phyloP scores from a whole-genome alignment of 2,888 invertebrate genomes.

The Capitulum mitella region DNA sequence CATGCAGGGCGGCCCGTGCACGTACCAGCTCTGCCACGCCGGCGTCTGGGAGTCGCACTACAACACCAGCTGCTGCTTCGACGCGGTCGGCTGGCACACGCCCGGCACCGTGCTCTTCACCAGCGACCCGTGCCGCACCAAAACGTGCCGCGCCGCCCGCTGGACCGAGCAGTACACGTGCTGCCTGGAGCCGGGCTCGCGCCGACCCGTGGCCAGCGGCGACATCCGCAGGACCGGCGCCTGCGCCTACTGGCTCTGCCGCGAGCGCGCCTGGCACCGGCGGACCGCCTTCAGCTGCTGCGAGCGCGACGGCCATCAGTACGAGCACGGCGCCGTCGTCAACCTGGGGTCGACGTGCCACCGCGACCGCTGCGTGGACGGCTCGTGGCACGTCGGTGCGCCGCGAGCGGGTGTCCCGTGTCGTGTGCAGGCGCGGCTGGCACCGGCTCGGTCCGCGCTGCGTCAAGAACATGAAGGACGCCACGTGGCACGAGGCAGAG shows the following conservation, averaged over 20 bases:
- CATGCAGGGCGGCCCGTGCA: neutral
- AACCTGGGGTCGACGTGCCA: neutral
- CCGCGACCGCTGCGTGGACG: constrained; percentile 20
- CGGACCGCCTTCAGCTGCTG: neutral
- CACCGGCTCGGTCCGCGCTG: neutral
- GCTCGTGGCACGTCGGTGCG: constrained; percentile 22
- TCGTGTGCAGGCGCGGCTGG: neutral
- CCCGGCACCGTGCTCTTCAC: constrained; percentile 4
- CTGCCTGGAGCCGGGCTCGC: neutral
- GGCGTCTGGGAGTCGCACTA: constrained; percentile 1
- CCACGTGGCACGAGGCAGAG: neutral
- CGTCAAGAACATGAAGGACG: neutral
- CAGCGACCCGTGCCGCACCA: neutral
- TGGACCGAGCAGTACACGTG: constrained; percentile 3
- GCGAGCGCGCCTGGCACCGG: neutral
- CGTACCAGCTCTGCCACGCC: neutral
- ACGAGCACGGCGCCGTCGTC: neutral
- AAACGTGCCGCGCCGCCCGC: neutral
- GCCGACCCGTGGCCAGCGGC: neutral
- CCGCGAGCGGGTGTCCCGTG: neutral
- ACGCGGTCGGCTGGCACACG: constrained; percentile 13
- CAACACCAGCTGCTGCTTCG: constrained; percentile 21
- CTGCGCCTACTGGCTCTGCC: constrained; percentile 1
- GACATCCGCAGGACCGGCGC: neutral
- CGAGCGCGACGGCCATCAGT: neutral